Evolutionary conservation across 1,140 invertebrate genomes (phyloP).

Genomic region (Scaptomyza graminum): DNA sequence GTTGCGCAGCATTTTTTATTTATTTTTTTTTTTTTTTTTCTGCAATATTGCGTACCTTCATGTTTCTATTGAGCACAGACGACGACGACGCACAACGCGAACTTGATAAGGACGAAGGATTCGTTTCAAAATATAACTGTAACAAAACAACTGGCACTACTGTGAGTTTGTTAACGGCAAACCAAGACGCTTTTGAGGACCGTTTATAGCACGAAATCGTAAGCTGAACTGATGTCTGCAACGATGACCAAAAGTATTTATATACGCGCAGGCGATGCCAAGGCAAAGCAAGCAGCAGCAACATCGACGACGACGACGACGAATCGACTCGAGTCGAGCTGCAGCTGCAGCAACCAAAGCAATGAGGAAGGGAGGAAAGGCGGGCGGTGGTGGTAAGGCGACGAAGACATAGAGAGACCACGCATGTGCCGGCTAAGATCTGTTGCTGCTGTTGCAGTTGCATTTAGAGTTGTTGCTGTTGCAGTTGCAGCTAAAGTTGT

Average conservation of each 20-base stretch:
- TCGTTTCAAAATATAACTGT: slow-evolving; percentile 36
- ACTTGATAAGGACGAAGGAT: slow-evolving; percentile 57
- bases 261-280: slow-evolving; percentile 64
- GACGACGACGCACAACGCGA: slow-evolving; percentile 30
- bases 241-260: slow-evolving; percentile 83
- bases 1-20: neutral
- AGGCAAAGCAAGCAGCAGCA: slow-evolving; percentile 18
- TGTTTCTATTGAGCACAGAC: slow-evolving; percentile 53
- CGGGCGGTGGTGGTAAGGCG: neutral
- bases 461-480: slow-evolving; percentile 42
- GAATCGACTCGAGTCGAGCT: slow-evolving; percentile 35
- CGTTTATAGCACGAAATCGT: slow-evolving; percentile 80
- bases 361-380: neutral
- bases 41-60: slow-evolving; percentile 61
- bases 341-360: slow-evolving; percentile 33
- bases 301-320: slow-evolving; percentile 28
- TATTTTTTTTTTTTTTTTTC: neutral
- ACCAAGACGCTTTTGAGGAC: slow-evolving; percentile 60
- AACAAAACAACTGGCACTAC: slow-evolving; percentile 22
- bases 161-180: slow-evolving; percentile 41
- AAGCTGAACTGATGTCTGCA: slow-evolving; percentile 82
- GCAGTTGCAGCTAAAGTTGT: slow-evolving; percentile 37
- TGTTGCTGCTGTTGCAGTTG: slow-evolving; percentile 13
- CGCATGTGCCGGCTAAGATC: slow-evolving; percentile 57
- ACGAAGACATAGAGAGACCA: slow-evolving; percentile 42